These are phyloP conservation scores for Amaurobius ferox DNA, from an alignment of 2,888 invertebrate species.

Conservation along the genomic window DNA sequence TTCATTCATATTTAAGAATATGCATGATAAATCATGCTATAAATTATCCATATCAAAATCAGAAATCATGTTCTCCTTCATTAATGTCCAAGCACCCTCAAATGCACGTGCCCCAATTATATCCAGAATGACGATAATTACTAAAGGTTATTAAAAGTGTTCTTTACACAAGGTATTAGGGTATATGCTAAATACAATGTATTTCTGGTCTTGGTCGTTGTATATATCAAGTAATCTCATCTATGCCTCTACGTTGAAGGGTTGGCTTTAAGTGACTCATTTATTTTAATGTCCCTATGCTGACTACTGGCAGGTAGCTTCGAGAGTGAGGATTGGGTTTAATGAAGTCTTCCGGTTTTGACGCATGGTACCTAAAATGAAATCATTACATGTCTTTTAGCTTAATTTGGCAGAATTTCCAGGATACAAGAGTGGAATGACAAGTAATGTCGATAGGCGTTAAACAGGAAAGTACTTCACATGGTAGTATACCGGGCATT, in stretches of 20 bases:
- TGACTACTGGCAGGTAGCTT: no score
- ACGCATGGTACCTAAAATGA: no score
- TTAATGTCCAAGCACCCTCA: background rate
- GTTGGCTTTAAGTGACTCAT: background rate
- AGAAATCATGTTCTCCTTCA: background rate
- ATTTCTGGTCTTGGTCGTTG: background rate
- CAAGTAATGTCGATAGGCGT: no score
- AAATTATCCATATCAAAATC: conserved; percentile 7
- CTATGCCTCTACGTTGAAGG: background rate
- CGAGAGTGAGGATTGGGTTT: no score
- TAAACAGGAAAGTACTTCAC: no score
- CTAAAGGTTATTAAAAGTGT: conserved; percentile 1
- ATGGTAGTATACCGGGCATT: no score
- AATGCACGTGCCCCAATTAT: background rate
- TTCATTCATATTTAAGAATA: background rate
- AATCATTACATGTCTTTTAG: no score
- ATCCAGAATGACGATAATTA: background rate
- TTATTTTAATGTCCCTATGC: background rate
- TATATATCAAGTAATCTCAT: background rate
- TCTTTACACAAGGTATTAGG: background rate
- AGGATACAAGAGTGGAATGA: no score
- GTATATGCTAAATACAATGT: background rate
- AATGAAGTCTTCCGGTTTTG: no score
- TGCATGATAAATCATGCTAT: background rate
- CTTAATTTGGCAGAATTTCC: no score